These are phyloP conservation scores for Heteromurus nitidus DNA, from an alignment of 2,888 invertebrate species.

Conservation along the genomic window DNA sequence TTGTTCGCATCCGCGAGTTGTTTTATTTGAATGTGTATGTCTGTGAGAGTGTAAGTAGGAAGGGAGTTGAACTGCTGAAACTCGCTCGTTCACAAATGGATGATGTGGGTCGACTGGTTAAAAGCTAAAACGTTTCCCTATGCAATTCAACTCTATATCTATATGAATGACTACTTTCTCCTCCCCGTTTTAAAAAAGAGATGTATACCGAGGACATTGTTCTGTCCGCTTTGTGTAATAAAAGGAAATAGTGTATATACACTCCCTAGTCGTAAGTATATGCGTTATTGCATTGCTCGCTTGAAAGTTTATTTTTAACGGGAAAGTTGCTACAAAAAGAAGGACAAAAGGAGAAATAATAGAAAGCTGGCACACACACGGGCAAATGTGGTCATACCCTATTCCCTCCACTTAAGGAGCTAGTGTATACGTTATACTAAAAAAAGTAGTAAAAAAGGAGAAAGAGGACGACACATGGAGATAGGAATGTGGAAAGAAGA, in stretches of 20 bases:
- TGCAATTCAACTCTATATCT: slow-evolving; percentile 51
- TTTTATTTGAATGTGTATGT: too few relatives aligned
- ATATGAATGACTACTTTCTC: slow-evolving; percentile 49
- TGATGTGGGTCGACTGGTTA: slow-evolving; percentile 56
- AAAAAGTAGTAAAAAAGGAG: background rate
- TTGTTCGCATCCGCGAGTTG: too few relatives aligned
- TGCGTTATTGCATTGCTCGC: too few relatives aligned
- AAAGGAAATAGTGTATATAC: background rate
- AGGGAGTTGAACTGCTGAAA: slow-evolving; percentile 6
- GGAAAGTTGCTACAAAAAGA: slow-evolving; percentile 13
- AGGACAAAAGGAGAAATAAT: slow-evolving; percentile 19
- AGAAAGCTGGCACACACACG: background rate
- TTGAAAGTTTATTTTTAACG: slow-evolving; percentile 11
- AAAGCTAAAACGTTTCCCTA: slow-evolving; percentile 44
- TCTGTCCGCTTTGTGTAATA: slow-evolving; percentile 21
- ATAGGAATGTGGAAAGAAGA: background rate
- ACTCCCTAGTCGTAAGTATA: background rate
- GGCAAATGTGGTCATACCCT: slow-evolving; percentile 14
- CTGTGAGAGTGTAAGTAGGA: background rate
- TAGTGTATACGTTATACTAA: background rate
- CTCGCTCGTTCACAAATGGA: slow-evolving; percentile 32
- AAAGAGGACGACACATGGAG: background rate
- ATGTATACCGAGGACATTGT: slow-evolving; percentile 32
- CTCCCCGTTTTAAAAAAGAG: slow-evolving; percentile 12
- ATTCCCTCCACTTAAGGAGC: slow-evolving; percentile 1